These are phyloP conservation scores for Spialia ferax DNA, from an alignment of 2,888 invertebrate genomes.

Conservation along the genomic window DNA sequence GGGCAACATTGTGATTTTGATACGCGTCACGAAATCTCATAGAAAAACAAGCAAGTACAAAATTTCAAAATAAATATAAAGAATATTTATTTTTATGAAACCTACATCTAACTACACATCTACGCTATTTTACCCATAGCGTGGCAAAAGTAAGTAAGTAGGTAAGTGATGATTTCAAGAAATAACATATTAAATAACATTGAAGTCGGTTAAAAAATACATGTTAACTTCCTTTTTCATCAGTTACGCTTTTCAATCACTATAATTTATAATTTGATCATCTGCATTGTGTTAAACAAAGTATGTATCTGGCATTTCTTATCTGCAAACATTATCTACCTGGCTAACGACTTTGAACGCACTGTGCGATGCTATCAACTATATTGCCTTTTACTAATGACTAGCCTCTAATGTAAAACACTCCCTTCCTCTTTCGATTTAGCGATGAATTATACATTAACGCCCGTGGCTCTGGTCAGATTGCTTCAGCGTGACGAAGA, in stretches of 20 bases:
- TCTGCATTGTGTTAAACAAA: neutral
- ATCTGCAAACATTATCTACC: conserved; percentile 5
- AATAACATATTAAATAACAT: too few species aligned
- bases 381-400: conserved; percentile 23
- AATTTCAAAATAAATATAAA: too few species aligned
- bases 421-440: conserved; percentile 12
- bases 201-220: too few species aligned
- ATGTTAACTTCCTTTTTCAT: neutral
- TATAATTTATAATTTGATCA: neutral
- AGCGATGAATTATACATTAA: conserved; percentile 9
- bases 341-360: conserved; percentile 20
- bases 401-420: conserved; percentile 8
- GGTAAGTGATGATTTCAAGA: too few species aligned
- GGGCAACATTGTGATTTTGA: too few species aligned
- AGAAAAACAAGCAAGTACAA: too few species aligned
- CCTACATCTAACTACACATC: too few species aligned
- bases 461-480: neutral
- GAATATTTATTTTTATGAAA: too few species aligned
- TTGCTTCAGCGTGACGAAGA: neutral
- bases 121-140: too few species aligned
- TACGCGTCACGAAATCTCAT: too few species aligned
- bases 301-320: neutral
- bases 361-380: conserved; percentile 16
- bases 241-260: neutral
- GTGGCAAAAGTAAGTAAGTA: too few species aligned